Evolutionary conservation across 2,888 invertebrate species (phyloP), one percentile per base, ranked within the genome.

Genomic region (Mimachlamys varia): DNA sequence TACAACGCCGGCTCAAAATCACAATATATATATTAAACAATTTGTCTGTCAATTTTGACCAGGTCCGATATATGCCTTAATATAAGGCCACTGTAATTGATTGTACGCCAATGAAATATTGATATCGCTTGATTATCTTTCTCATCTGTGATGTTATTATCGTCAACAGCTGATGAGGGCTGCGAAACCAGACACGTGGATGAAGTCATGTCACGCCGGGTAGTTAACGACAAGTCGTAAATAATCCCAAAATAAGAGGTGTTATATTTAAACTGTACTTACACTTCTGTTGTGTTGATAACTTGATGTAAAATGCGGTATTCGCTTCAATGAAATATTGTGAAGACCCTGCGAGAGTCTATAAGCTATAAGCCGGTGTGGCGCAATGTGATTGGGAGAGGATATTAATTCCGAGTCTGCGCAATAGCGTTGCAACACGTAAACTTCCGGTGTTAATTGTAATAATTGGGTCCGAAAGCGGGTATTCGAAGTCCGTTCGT

Each of bases 321-420:
- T 76, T 33, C 33, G 12, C 0, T 13, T 76, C 7, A 0, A 27
- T 33, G 76, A 0, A 76, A 33, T 33, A 15, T n/a, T n/a, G n/a
- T n/a, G n/a, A n/a, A 76, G 33, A 76, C 27, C 19, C 19, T 76
- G 27, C 10, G 5, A 33, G 27, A 27, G 10, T 12, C 33, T 10
- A 19, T 1, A 76, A 3, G n/a, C 27, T 76, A 1, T 27, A 76
- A 76, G 76, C 76, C 76, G 76, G 76, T 90, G 90, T 91, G 91
- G 91, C 91, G 90, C 90, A 38, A 88, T 88, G 89, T 88, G 91
- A 91, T 90, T 90, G 91, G 91, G 19, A 88, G 88, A 90, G 90
- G 89, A 22, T 87, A 33, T n/a, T 13, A 10, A 12, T 89, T 90
- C 87, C 90, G 90, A 58, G 88, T 76, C 76, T 91, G 91, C 91